These are phyloP conservation scores for Lates calcarifer DNA, from an alignment of 2,113 vertebrate species.

Conservation along the genomic window DNA sequence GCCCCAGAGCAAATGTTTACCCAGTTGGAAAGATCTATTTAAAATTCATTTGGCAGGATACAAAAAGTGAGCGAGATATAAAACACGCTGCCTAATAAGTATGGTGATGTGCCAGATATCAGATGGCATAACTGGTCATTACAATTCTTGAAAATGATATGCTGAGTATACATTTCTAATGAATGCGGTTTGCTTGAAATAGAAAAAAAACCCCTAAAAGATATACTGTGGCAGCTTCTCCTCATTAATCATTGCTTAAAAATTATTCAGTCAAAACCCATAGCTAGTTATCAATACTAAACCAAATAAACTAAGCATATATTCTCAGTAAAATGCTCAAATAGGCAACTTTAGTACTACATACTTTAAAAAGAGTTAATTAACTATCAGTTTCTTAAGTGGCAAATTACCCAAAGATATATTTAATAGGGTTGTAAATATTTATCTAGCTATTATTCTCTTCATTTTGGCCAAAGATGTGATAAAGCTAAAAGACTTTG, in stretches of 20 bases:
- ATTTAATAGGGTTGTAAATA: not conserved
- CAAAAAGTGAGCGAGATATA: constrained; percentile 53
- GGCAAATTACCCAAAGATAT: not conserved
- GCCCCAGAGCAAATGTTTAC: constrained; percentile 69
- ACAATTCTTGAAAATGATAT: constrained; percentile 35
- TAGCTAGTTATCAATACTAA: not conserved
- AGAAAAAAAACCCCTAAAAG: not conserved
- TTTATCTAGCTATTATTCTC: not conserved
- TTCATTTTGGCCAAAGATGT: constrained; percentile 5
- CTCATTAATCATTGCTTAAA: constrained; percentile 33
- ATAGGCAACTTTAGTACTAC: not conserved
- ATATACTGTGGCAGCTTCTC: not conserved
- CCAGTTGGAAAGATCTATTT: constrained; percentile 62
- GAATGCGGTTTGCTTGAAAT: constrained; percentile 31
- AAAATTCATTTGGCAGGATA: constrained; percentile 67
- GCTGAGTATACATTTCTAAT: constrained; percentile 58
- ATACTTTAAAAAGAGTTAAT: not conserved
- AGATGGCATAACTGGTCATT: constrained; percentile 24
- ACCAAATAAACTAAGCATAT: not conserved
- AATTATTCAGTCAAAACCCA: not conserved
- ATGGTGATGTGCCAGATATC: constrained; percentile 54
- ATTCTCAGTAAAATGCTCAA: not conserved
- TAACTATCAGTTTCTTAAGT: not conserved
- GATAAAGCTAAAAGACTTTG: not conserved
- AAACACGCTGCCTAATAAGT: constrained; percentile 56